Conservation (phyloP, 2,113 vertebrate species). For the Hassar affinis region DNA sequence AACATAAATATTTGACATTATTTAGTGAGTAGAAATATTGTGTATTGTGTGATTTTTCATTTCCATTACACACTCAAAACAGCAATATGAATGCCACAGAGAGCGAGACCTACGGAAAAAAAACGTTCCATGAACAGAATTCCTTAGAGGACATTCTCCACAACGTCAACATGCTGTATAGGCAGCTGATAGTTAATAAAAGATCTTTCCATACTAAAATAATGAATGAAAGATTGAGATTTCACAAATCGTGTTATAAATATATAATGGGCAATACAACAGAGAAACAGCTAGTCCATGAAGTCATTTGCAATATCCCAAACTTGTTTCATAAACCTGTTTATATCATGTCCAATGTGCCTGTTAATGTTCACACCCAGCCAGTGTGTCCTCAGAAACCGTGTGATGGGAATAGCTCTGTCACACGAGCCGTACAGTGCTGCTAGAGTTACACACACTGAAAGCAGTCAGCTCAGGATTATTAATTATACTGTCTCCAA, state of each 20-base stretch:
- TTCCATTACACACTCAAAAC: constrained; percentile 9
- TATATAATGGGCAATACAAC: neutral
- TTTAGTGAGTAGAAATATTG: neutral
- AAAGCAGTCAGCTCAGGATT: constrained; percentile 34
- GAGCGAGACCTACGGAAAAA: constrained; percentile 6
- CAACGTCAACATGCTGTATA: constrained; percentile 5
- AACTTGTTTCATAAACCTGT: neutral
- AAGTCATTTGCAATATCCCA: constrained; percentile 8
- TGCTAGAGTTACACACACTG: constrained; percentile 45
- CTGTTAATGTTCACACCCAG: constrained; percentile 41
- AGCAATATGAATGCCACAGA: constrained; percentile 3
- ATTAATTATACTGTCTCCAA: constrained; percentile 31
- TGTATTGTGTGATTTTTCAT: neutral
- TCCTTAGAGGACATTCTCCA: constrained; percentile 8
- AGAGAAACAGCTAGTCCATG: neutral
- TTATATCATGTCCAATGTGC: constrained; percentile 5
- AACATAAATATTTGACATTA: neutral
- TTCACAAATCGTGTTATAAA: neutral
- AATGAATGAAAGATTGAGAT: neutral
- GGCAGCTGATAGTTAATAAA: neutral
- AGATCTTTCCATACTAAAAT: neutral
- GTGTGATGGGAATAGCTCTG: constrained; percentile 57
- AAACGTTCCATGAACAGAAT: constrained; percentile 17
- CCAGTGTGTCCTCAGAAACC: constrained; percentile 33
- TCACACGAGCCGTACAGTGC: constrained; percentile 47